Conservation (phyloP, 2,797 vertebrate species). For the Picus viridis region DNA sequence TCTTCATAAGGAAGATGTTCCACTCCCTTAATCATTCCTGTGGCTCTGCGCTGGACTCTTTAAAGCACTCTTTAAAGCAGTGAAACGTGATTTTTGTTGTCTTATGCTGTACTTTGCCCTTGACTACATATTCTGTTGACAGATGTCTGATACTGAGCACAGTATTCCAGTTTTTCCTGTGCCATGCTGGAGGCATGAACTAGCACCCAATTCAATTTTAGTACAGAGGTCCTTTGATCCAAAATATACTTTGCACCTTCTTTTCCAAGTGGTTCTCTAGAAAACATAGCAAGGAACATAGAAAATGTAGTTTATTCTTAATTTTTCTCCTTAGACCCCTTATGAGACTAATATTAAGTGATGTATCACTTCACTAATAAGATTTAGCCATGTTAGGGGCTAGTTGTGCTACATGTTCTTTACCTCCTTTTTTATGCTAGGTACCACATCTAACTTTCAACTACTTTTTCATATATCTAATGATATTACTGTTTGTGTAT, state of each 20-base stretch:
- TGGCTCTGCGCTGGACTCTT: too few relatives aligned
- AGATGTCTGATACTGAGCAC: not conserved
- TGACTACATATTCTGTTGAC: conserved; percentile 2
- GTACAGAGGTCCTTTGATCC: not conserved
- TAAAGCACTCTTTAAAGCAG: too few relatives aligned
- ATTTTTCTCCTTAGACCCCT: not conserved
- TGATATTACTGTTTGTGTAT: not conserved
- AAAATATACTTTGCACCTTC: not conserved
- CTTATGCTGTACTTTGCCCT: not conserved
- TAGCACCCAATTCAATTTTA: not conserved
- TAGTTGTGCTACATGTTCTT: not conserved
- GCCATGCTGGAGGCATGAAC: not conserved
- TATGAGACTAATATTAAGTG: not conserved
- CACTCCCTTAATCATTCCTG: too few relatives aligned
- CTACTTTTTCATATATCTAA: not conserved
- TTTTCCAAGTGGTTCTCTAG: not conserved
- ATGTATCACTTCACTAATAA: not conserved
- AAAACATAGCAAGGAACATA: not conserved
- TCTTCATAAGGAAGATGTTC: too few relatives aligned
- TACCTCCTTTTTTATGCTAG: not conserved
- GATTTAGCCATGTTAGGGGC: not conserved
- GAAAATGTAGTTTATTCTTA: not conserved
- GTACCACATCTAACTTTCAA: not conserved
- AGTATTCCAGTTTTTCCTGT: not conserved
- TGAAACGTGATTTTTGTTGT: conserved; percentile 24